A percentile compares a stretch with the other conserved stretches of the same genome.
Conservation (phyloP, 1,140 invertebrate genomes). For the Geopemphigus sp. region DNA sequence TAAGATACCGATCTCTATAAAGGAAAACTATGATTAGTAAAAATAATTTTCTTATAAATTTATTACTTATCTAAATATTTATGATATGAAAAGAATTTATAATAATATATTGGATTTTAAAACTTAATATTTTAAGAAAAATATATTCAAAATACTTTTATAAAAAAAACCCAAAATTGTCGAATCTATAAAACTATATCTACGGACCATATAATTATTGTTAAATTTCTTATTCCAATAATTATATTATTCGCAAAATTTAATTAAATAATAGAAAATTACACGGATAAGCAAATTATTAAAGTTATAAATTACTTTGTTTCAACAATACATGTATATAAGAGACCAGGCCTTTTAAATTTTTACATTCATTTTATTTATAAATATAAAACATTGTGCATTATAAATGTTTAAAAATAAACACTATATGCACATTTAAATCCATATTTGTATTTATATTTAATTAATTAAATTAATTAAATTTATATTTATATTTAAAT, state of each 20-base stretch:
- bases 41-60: too few species aligned
- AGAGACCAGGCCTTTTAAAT: constrained; percentile 9
- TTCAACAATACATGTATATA: neutral
- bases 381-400: constrained; percentile 16
- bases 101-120: too few species aligned
- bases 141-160: too few species aligned
- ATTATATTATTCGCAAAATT: neutral
- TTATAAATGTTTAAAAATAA: constrained; percentile 24
- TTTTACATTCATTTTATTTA: constrained; percentile 11
- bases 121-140: too few species aligned
- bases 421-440: neutral
- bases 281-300: neutral
- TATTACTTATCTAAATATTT: neutral
- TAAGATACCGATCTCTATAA: neutral
- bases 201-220: neutral
- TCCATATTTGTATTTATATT: neutral
- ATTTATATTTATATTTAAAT: neutral
- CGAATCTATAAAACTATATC: neutral
- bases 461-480: too few species aligned
- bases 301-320: neutral
- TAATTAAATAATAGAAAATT: neutral
- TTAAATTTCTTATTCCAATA: too few species aligned
- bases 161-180: neutral
- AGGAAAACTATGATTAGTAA: neutral
- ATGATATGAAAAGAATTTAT: too few species aligned